A percentile compares a stretch with the other conserved stretches of the same genome.
phyloP scores from a whole-genome alignment of 2,113 vertebrate species.

The Poeciliopsis retropinna region DNA sequence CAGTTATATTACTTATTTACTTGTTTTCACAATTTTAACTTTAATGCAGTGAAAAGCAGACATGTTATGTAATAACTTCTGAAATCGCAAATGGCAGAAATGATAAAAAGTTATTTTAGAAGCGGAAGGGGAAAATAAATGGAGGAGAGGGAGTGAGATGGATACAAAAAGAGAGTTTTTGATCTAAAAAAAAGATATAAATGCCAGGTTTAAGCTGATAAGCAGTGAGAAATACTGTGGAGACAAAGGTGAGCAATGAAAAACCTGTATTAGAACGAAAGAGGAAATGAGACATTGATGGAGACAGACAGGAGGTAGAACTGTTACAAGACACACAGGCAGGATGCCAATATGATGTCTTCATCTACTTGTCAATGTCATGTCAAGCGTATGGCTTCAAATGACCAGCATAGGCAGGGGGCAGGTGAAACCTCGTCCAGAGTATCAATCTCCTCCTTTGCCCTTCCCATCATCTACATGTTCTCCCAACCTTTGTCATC shows the following conservation, averaged over 20 bases:
- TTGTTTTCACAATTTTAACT: too few species aligned
- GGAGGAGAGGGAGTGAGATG: neutral
- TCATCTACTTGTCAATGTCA: constrained; percentile 58
- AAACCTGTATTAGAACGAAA: constrained; percentile 15
- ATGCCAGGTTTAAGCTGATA: neutral
- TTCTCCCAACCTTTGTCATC: constrained; percentile 1
- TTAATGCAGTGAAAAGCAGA: neutral
- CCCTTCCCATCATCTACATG: constrained; percentile 1
- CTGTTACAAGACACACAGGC: constrained; percentile 39
- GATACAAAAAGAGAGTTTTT: neutral
- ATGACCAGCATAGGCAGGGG: constrained; percentile 47
- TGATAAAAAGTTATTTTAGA: neutral
- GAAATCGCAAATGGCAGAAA: too few species aligned
- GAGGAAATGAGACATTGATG: constrained; percentile 51
- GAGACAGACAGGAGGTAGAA: constrained; percentile 42
- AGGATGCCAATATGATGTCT: constrained; percentile 67
- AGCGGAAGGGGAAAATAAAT: neutral
- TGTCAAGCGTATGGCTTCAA: constrained; percentile 57
- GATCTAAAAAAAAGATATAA: neutral
- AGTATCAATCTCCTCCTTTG: constrained; percentile 26
- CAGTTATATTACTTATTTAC: too few species aligned
- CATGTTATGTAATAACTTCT: too few species aligned
- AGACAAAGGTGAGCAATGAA: constrained; percentile 8
- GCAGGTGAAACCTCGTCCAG: constrained; percentile 50
- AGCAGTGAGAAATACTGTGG: neutral